These are phyloP conservation scores for Copsychus sechellarum DNA, from an alignment of 2,113 vertebrate genomes.

Conservation along the genomic window DNA sequence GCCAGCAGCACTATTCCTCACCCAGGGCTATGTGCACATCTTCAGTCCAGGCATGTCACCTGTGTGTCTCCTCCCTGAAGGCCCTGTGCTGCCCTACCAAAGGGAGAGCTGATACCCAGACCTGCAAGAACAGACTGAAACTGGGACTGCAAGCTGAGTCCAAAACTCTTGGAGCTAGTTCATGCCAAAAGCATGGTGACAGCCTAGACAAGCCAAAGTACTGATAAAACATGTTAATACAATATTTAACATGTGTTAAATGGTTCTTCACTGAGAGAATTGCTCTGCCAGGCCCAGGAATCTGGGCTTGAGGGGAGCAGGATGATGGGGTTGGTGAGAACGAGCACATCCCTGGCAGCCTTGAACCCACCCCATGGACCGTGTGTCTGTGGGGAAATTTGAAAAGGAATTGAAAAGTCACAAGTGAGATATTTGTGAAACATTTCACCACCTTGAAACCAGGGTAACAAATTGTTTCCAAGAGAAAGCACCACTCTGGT, in stretches of 20 bases:
- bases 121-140: not conserved
- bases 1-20: not conserved
- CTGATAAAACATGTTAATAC: not conserved
- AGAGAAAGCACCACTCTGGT: not conserved
- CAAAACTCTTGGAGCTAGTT: not conserved
- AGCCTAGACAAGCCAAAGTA: not conserved
- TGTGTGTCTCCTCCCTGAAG: not conserved
- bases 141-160: too few relatives aligned
- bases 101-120: not conserved
- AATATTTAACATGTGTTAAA: not conserved
- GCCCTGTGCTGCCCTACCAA: not conserved
- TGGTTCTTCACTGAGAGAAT: not conserved
- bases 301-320: not conserved
- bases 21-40: fast-evolving
- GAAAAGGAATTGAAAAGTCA: not conserved
- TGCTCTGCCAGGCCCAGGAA: not conserved
- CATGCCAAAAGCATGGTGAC: not conserved
- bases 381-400: fast-evolving
- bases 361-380: fast-evolving
- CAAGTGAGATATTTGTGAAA: not conserved
- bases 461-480: not conserved
- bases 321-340: not conserved
- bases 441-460: not conserved
- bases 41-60: fast-evolving
- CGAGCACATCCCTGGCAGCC: fast-evolving